A percentile compares a stretch with the other conserved stretches of the same genome.
Evolutionary conservation across 2,888 invertebrate species (phyloP).

Genomic region (Arge pagana): DNA sequence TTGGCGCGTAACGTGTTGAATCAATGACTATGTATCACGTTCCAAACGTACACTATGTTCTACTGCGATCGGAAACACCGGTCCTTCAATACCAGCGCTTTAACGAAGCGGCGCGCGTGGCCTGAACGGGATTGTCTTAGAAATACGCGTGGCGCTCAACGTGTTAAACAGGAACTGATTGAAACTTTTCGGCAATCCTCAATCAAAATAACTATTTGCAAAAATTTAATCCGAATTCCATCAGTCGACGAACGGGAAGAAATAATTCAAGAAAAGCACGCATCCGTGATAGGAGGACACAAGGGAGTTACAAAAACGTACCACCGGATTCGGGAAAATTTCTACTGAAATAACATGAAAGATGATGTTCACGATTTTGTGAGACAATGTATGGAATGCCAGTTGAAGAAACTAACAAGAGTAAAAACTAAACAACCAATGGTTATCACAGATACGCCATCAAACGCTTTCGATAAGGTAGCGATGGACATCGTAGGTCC

Average conservation of each 20-base stretch:
- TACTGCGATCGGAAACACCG: too few relatives aligned
- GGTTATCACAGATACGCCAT: conserved; percentile 29
- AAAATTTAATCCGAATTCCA: conserved; percentile 2
- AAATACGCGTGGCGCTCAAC: too few relatives aligned
- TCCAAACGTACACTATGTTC: too few relatives aligned
- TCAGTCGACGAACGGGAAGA: not conserved
- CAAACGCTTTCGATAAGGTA: conserved; percentile 26
- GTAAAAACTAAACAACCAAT: conserved; percentile 27
- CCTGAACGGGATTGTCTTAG: too few relatives aligned
- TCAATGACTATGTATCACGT: too few relatives aligned
- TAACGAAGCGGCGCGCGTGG: too few relatives aligned
- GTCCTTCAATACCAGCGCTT: too few relatives aligned
- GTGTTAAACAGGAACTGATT: too few relatives aligned
- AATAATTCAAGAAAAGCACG: conserved; percentile 23
- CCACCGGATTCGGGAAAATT: conserved; percentile 25
- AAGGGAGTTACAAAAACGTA: conserved; percentile 26
- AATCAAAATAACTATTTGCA: conserved; percentile 9
- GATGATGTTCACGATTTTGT: conserved; percentile 24
- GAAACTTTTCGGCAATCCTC: not conserved
- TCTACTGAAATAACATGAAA: conserved; percentile 29
- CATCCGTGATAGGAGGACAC: conserved; percentile 24
- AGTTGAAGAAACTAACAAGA: conserved; percentile 28
- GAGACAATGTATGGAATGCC: conserved; percentile 24
- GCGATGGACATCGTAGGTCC: conserved; percentile 31
- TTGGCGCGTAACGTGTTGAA: too few relatives aligned